A percentile compares a stretch with the other conserved stretches of the same genome.
phyloP scores from a whole-genome alignment of 2,797 vertebrate genomes.

The Lepus townsendii region DNA sequence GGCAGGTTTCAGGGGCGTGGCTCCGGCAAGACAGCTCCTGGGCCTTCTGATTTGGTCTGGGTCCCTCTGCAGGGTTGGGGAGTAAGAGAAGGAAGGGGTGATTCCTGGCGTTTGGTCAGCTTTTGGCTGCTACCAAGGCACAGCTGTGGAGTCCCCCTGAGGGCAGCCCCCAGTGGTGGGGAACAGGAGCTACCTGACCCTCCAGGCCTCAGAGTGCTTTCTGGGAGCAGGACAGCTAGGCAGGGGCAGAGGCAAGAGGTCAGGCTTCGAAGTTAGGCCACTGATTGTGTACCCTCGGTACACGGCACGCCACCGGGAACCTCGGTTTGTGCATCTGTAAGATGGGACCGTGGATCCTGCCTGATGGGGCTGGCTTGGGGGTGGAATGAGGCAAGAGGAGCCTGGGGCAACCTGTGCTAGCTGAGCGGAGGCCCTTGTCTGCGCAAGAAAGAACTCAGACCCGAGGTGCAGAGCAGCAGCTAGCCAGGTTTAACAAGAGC shows the following conservation, averaged over 20 bases:
- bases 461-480: too few species aligned
- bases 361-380: not conserved
- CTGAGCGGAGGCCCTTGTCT: too few species aligned
- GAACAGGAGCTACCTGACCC: not conserved
- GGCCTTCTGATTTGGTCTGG: slow-evolving; percentile 34
- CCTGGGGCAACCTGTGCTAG: not conserved
- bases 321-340: slow-evolving; percentile 14
- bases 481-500: too few species aligned
- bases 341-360: not conserved
- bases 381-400: not conserved
- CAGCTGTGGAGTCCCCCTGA: not conserved
- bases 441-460: too few species aligned
- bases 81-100: slow-evolving; percentile 20
- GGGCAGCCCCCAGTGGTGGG: not conserved
- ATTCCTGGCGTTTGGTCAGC: not conserved
- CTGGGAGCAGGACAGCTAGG: not conserved
- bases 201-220: not conserved
- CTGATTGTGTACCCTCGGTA: not conserved
- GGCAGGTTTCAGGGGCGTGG: not conserved
- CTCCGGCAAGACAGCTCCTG: not conserved
- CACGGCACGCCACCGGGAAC: not conserved
- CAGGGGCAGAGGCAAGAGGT: not conserved
- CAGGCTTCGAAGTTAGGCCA: not conserved
- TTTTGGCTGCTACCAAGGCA: not conserved
- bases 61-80: not conserved